Base-by-base conservation (phyloP, 2,888 invertebrate species). In the Tachina fera region DNA sequence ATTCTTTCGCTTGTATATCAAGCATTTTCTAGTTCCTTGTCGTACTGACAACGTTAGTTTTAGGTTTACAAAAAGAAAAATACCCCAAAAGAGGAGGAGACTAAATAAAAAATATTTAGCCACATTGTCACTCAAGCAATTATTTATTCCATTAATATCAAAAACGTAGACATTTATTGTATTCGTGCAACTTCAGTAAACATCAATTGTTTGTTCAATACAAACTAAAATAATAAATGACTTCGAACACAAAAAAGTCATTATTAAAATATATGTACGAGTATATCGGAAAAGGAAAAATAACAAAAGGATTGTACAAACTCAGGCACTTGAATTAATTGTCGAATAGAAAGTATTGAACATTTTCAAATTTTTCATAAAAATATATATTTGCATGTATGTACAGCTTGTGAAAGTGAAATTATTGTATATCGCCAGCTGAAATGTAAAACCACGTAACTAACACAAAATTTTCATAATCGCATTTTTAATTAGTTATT, bases 201-300 rank as follows among this genome's bases (percentile, higher is more conserved):
- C 45, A 74, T 68, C 72, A 72, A 68, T 83, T 83, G 83, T 78
- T 83, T 83, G 79, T 79, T 83, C 78, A 79, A 79, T 83, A 78
- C n/a, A 60, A 83, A 61, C 47, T 65, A 56, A 31, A 31, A 31
- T 31, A 31, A 31, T 39, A 78, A 77, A 78, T 72, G 71, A 71
- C 43, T 68, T 56, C 45, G 16, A 67, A 70, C 16, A 51, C 31
- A 45, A 77, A 67, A 53, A 58, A 49, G 67, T 41, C 58, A 58
- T 71, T 10, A 56, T 14, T 61, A 58, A 60, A 71, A 43, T 19
- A 67, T 31, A 41, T 31, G 31, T 4, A n/a, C n/a, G n/a, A n/a
- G 4, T 31, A 6, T 31, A 31, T 31, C 31, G 31, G 31, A 63
- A 75, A 75, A 56, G 61, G 16, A 10, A n/a, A 53, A 49, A 45